These are phyloP conservation scores for Saturnia pavonia DNA, from an alignment of 2,888 invertebrate genomes.

Conservation along the genomic window DNA sequence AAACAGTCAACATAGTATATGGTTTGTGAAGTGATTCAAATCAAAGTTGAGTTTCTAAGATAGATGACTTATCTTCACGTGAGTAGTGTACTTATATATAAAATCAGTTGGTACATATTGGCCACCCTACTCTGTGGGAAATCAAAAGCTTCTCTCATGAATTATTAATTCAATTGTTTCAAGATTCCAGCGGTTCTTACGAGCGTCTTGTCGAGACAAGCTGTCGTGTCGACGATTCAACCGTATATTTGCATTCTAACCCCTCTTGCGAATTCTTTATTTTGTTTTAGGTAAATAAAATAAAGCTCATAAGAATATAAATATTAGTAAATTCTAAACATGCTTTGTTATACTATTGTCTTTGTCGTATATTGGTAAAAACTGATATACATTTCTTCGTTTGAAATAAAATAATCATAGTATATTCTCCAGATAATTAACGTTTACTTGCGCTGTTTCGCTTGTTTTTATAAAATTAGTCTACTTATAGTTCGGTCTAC, in stretches of 20 bases:
- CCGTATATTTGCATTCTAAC: slow-evolving; percentile 11
- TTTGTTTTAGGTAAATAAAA: slow-evolving; percentile 9
- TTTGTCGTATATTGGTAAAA: too few species aligned
- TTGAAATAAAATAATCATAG: too few species aligned
- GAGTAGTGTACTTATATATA: not conserved
- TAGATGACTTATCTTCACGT: not conserved
- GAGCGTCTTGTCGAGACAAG: slow-evolving; percentile 16
- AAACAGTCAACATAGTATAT: too few species aligned
- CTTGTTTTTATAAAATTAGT: too few species aligned
- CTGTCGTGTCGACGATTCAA: slow-evolving; percentile 17
- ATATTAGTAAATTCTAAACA: not conserved
- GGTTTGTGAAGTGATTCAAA: too few species aligned
- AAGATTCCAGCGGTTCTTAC: slow-evolving; percentile 16
- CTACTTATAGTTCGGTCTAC: too few species aligned
- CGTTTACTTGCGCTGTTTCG: too few species aligned
- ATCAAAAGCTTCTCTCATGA: slow-evolving; percentile 18
- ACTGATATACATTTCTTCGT: too few species aligned
- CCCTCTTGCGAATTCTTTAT: not conserved
- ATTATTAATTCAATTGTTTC: slow-evolving; percentile 21
- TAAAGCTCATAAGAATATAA: not conserved
- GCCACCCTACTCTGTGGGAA: slow-evolving; percentile 12
- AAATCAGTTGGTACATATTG: not conserved
- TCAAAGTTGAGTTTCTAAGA: not conserved
- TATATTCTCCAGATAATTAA: too few species aligned
- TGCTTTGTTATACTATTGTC: too few species aligned